These are phyloP conservation scores for Verasper variegatus DNA, from an alignment of 2,113 vertebrate genomes.

Conservation along the genomic window DNA sequence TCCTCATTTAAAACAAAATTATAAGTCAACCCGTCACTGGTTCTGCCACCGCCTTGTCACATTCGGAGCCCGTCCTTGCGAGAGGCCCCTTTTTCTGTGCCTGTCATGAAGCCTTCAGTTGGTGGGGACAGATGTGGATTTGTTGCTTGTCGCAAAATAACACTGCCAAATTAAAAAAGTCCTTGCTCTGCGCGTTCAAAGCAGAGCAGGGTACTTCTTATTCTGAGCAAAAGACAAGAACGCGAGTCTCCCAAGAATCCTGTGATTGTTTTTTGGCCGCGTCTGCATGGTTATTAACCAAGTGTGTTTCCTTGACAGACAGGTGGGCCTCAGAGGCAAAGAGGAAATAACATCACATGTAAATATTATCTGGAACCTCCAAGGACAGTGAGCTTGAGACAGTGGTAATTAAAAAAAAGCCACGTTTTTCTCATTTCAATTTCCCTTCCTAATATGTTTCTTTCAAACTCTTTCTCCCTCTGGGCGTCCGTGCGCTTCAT, in stretches of 20 bases:
- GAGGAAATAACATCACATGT: constrained; percentile 53
- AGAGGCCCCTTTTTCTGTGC: constrained; percentile 39
- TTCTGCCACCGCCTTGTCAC: constrained; percentile 64
- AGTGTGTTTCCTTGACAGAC: constrained; percentile 50
- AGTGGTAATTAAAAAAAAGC: constrained; percentile 64
- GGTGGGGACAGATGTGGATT: constrained; percentile 39
- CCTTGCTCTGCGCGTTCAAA: constrained; percentile 38
- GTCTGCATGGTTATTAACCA: constrained; percentile 47
- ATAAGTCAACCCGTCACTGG: constrained; percentile 56
- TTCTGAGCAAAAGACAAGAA: constrained; percentile 38
- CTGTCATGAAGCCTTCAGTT: constrained; percentile 67
- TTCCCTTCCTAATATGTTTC: constrained; percentile 35
- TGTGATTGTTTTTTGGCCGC: constrained; percentile 41
- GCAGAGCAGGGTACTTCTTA: constrained; percentile 47
- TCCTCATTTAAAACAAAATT: constrained; percentile 68
- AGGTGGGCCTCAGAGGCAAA: constrained; percentile 48
- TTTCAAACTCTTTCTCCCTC: constrained; percentile 53
- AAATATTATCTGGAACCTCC: constrained; percentile 59
- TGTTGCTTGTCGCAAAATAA: constrained; percentile 48
- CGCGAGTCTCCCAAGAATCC: constrained; percentile 51
- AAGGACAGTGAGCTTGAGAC: constrained; percentile 23
- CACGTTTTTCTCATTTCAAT: constrained; percentile 60
- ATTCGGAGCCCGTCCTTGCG: constrained; percentile 48
- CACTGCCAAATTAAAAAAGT: constrained; percentile 58
- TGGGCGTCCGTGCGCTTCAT: constrained; percentile 12